These are phyloP conservation scores for Ophioninae sp. DNA, from an alignment of 2,888 invertebrate genomes.

Conservation along the genomic window DNA sequence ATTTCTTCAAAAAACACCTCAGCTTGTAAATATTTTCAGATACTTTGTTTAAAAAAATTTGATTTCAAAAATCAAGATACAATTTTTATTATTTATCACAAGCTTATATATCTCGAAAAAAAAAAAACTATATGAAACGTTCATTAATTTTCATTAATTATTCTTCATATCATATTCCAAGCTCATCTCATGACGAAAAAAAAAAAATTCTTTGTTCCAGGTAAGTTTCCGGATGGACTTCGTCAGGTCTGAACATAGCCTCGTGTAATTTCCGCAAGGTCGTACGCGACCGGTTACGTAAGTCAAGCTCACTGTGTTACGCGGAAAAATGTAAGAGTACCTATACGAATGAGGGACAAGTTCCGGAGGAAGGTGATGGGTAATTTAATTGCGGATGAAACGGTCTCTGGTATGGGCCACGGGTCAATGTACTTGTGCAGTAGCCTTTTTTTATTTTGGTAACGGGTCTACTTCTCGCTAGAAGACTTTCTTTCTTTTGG, in stretches of 20 bases:
- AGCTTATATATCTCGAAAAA: background rate
- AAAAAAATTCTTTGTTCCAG: conserved; percentile 42
- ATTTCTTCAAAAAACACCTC: no score
- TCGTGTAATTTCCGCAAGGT: conserved; percentile 42
- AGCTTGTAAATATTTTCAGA: no score
- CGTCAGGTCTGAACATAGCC: conserved; percentile 29
- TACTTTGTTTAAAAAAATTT: no score
- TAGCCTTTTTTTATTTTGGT: background rate
- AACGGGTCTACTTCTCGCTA: background rate
- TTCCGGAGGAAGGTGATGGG: conserved; percentile 5
- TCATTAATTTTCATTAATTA: background rate
- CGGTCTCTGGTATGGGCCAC: background rate
- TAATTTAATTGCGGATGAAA: conserved; percentile 25
- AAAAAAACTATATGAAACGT: background rate
- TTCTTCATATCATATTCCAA: background rate
- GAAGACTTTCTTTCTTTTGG: background rate
- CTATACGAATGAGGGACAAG: conserved; percentile 26
- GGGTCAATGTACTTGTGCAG: background rate
- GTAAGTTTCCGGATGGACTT: conserved; percentile 57
- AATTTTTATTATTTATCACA: background rate
- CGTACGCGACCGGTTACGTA: conserved; percentile 49
- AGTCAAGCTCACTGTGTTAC: conserved; percentile 36
- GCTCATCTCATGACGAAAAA: conserved; percentile 5
- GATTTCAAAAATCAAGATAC: no score
- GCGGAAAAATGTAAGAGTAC: conserved; percentile 25